Evolutionary conservation across 1,140 invertebrate species (phyloP), one percentile per base, ranked within the genome.

Genomic region (Calliopsis andreniformis): DNA sequence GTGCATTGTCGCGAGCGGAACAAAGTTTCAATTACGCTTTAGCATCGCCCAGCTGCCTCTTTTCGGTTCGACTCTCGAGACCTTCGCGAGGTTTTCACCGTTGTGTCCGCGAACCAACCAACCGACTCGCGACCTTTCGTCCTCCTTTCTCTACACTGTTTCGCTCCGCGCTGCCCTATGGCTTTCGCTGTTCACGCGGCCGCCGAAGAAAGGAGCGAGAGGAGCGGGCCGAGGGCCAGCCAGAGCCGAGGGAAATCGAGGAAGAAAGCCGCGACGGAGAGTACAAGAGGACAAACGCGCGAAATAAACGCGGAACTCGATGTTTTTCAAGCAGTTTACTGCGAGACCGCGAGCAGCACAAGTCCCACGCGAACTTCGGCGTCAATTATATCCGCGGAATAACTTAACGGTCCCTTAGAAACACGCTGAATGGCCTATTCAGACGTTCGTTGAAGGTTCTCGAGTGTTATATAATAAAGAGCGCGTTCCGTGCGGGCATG

Each of bases 331-430:
- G 86, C 85, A 84, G 83, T 89, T 89, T 90, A 89, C 89, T 87
- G 68, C 82, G 63, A 58, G 71, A 79, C 35, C 68, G 71, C 70
- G 66, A 59, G 81, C 78, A 61, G 87, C 85, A 84, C 87, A 72
- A 88, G 87, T 90, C 89, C 86, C 89, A 87, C 86, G 87, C 88
- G 86, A 84, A 84, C 88, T 91, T 89, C 86, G 87, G 83, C 88
- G 89, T 91, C 90, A 91, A 91, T 91, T 91, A 91, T 91, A 91
- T 91, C 88, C 90, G 86, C 87, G 88, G 90, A 91, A 91, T 92
- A 91, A 90, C 87, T 92, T 89, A 91, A 92, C 89, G 89, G 91
- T 90, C 90, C 91, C 90, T 89, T 91, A 89, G 88, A 91, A 91
- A 91, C 83, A 16, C 82, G 85, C 80, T 92, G 90, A 92, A 92